Percentiles rank a stretch among this genome's conserved stretches.
These are phyloP conservation scores for Pimephales promelas DNA, from an alignment of 2,113 vertebrate species.

Conservation along the genomic window DNA sequence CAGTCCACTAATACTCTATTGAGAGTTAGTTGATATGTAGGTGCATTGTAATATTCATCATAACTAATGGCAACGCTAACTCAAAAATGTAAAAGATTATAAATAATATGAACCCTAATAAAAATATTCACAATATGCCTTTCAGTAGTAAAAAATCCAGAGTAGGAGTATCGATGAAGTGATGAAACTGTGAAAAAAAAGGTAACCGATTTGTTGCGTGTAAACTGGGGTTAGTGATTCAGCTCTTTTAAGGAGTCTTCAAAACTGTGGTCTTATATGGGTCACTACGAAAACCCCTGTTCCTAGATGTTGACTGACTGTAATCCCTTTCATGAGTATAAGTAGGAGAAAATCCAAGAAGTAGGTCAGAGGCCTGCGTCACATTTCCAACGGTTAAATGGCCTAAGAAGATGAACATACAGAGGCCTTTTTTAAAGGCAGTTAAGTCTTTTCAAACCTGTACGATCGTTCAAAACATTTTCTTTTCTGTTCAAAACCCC, in stretches of 20 bases:
- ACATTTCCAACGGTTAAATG: background rate
- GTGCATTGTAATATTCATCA: background rate
- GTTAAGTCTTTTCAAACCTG: too few species aligned
- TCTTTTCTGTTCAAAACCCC: background rate
- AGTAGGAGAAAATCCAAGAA: constrained; percentile 28
- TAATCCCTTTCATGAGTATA: background rate
- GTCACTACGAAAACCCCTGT: constrained; percentile 39
- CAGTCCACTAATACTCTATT: too few species aligned
- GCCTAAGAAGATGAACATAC: background rate
- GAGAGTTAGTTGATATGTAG: too few species aligned
- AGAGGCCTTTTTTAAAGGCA: background rate
- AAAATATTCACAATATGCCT: background rate
- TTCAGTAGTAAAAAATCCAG: background rate
- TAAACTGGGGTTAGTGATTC: background rate
- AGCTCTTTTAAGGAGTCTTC: background rate
- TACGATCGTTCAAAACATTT: background rate
- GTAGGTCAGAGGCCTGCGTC: constrained; percentile 38
- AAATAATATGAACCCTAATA: background rate
- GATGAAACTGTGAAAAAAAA: background rate
- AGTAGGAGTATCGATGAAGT: background rate
- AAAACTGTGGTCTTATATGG: constrained; percentile 25
- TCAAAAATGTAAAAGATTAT: background rate
- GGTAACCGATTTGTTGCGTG: background rate
- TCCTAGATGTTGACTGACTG: constrained; percentile 17
- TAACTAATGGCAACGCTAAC: background rate